Percentiles rank a stretch among this genome's conserved stretches.
phyloP scores from a whole-genome alignment of 1,140 invertebrate species.

The Halesus radiatus region DNA sequence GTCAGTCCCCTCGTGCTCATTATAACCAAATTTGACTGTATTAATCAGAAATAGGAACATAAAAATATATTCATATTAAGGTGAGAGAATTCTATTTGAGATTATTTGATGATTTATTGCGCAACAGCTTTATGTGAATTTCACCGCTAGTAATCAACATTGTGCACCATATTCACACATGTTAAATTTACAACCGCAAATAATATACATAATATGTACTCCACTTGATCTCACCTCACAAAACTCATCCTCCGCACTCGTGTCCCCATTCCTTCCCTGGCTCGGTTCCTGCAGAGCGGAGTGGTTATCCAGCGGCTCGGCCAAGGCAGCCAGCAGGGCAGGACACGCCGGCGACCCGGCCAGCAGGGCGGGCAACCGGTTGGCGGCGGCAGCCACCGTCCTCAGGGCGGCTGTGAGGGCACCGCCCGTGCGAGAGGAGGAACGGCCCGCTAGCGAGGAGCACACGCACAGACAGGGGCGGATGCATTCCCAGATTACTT shows the following conservation, averaged over 20 bases:
- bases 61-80: too few species aligned
- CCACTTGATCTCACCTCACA: constrained; percentile 46
- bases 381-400: constrained; percentile 38
- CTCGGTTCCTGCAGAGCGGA: constrained; percentile 35
- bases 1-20: too few species aligned
- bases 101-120: too few species aligned
- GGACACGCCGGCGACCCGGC: constrained; percentile 27
- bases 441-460: constrained; percentile 6
- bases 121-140: too few species aligned
- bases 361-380: constrained; percentile 34
- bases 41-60: too few species aligned
- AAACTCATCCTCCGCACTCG: constrained; percentile 52
- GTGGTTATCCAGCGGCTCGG: constrained; percentile 30
- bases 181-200: neutral
- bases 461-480: constrained; percentile 28
- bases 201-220: neutral
- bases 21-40: too few species aligned
- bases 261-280: constrained; percentile 12
- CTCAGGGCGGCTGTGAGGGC: constrained; percentile 36
- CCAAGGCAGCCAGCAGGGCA: constrained; percentile 18
- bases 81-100: too few species aligned
- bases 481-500: constrained; percentile 49
- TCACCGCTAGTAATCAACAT: too few species aligned
- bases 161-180: too few species aligned
- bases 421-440: constrained; percentile 20